A percentile compares a stretch with the other conserved stretches of the same genome.
Evolutionary conservation across 2,113 vertebrate species (phyloP).

Genomic region (Neogale vison): DNA sequence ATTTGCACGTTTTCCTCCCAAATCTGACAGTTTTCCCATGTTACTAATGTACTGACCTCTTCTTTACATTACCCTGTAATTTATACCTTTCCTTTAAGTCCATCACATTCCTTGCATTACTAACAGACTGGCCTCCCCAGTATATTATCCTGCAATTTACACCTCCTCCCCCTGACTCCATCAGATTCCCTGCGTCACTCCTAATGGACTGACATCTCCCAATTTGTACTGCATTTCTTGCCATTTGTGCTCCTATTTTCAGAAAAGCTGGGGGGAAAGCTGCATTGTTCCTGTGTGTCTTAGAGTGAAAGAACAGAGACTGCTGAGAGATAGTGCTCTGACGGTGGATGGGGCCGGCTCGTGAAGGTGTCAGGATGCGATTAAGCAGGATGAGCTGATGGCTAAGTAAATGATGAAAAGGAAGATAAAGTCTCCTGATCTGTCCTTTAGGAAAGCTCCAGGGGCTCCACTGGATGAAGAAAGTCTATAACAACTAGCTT

Average conservation of each 20-base stretch:
- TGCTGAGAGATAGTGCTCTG: background rate
- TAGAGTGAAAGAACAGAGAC: background rate
- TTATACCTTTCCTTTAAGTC: constrained; percentile 8
- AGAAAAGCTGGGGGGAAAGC: background rate
- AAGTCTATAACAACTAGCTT: background rate
- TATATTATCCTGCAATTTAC: constrained; percentile 49
- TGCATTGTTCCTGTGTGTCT: background rate
- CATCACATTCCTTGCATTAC: constrained; percentile 12
- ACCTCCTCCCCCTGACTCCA: constrained; percentile 12
- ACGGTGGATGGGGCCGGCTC: fast-evolving
- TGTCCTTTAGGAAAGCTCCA: background rate
- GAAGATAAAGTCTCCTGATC: background rate
- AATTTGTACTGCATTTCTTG: constrained; percentile 10
- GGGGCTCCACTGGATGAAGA: background rate
- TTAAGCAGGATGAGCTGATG: background rate
- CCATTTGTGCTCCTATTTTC: constrained; percentile 15
- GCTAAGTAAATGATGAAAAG: background rate
- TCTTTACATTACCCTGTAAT: background rate
- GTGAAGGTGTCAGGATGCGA: background rate
- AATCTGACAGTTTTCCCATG: constrained; percentile 33
- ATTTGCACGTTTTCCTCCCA: constrained; percentile 24
- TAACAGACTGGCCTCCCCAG: background rate
- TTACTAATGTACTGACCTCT: constrained; percentile 68
- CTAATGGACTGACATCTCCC: constrained; percentile 55
- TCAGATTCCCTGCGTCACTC: background rate